phyloP scores from a whole-genome alignment of 2,888 invertebrate genomes.

The Apodemia hepburni region DNA sequence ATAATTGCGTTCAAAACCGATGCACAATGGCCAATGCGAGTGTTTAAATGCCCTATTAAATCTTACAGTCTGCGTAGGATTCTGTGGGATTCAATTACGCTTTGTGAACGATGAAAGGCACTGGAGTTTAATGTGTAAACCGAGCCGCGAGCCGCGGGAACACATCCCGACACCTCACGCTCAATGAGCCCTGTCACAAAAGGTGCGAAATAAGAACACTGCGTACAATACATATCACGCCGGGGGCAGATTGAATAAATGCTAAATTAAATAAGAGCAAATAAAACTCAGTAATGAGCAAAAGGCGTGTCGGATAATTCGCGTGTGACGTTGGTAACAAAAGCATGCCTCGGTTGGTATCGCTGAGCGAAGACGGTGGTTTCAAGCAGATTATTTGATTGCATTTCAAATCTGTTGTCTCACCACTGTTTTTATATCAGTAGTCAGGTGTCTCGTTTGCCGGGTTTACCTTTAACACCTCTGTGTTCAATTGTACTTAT shows the following conservation, averaged over 20 bases:
- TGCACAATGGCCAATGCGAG: slow-evolving; percentile 78
- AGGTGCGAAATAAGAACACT: slow-evolving; percentile 63
- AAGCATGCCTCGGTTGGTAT: slow-evolving; percentile 41
- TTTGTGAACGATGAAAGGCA: slow-evolving; percentile 77
- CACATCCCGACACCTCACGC: slow-evolving; percentile 77
- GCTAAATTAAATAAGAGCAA: slow-evolving; percentile 79
- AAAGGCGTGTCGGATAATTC: slow-evolving; percentile 65
- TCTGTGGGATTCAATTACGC: slow-evolving; percentile 80
- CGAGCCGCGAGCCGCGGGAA: slow-evolving; percentile 64
- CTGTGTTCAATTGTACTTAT: not conserved
- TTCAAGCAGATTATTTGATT: slow-evolving; percentile 50
- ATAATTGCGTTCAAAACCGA: slow-evolving; percentile 75
- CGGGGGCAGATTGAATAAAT: slow-evolving; percentile 77
- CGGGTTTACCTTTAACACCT: slow-evolving; percentile 11
- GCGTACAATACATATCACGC: slow-evolving; percentile 59
- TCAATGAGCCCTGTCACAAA: slow-evolving; percentile 78
- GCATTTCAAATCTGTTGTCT: slow-evolving; percentile 46
- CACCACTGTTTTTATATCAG: slow-evolving; percentile 33
- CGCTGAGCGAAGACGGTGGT: slow-evolving; percentile 41
- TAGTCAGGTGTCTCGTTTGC: slow-evolving; percentile 21
- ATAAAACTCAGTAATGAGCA: slow-evolving; percentile 75
- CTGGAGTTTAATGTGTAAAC: slow-evolving; percentile 71
- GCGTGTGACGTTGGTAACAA: slow-evolving; percentile 59
- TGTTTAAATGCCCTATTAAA: slow-evolving; percentile 80
- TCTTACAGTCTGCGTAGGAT: slow-evolving; percentile 76